These are phyloP conservation scores for Drosophila carrolli DNA, from an alignment of 1,140 invertebrate species.

Conservation along the genomic window DNA sequence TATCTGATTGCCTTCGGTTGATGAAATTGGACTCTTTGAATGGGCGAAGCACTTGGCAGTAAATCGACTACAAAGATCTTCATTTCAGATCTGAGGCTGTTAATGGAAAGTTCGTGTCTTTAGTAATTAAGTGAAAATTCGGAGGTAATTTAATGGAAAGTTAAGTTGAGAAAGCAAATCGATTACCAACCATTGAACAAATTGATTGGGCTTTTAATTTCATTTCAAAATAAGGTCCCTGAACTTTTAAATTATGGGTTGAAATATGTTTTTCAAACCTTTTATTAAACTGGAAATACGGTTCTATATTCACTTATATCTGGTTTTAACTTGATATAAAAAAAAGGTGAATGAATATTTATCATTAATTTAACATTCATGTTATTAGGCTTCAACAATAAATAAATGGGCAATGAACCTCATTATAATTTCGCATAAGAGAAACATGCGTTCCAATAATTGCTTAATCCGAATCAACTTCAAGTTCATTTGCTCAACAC, in stretches of 20 bases:
- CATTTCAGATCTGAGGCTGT: conserved; percentile 7
- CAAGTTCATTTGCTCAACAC: conserved; percentile 15
- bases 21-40: conserved; percentile 32
- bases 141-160: conserved; percentile 23
- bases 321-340: too few species aligned
- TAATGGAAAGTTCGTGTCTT: conserved; percentile 32
- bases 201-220: not conserved
- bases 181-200: conserved; percentile 1
- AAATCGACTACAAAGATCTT: conserved; percentile 16
- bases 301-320: too few species aligned
- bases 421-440: too few species aligned
- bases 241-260: not conserved
- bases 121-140: conserved; percentile 5
- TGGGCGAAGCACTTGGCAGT: conserved; percentile 13
- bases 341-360: too few species aligned
- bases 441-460: not conserved
- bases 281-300: too few species aligned
- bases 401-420: too few species aligned
- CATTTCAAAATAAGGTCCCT: too few species aligned
- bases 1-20: conserved; percentile 37
- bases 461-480: conserved; percentile 25
- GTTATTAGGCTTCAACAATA: too few species aligned
- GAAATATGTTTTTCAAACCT: too few species aligned
- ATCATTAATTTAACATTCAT: too few species aligned
- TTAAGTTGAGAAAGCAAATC: conserved; percentile 17